Percentiles rank a stretch among this genome's conserved stretches.
These are phyloP conservation scores for Parnassius apollo DNA, from an alignment of 2,888 invertebrate genomes.

Conservation along the genomic window DNA sequence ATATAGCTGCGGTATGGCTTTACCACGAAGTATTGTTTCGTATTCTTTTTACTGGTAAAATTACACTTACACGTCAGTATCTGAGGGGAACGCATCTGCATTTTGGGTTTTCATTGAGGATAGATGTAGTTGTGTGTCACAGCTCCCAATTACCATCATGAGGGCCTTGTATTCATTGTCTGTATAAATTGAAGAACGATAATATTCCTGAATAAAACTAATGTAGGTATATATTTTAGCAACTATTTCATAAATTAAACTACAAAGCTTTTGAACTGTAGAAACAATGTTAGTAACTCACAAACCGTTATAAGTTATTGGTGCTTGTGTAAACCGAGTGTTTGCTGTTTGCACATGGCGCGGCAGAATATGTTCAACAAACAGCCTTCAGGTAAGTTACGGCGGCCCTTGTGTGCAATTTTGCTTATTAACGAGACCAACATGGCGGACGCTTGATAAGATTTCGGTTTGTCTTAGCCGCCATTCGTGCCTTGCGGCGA, in stretches of 20 bases:
- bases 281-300: conserved; percentile 5
- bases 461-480: conserved; percentile 77
- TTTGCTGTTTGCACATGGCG: conserved; percentile 67
- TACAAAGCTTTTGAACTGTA: background rate
- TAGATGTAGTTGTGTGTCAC: no score
- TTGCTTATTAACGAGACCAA: conserved; percentile 78
- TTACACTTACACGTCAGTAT: no score
- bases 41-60: no score
- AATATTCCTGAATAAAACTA: no score
- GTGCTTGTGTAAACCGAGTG: conserved; percentile 46
- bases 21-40: no score
- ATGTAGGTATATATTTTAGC: background rate
- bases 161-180: no score
- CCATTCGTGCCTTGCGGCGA: conserved; percentile 71
- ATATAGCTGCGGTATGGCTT: no score
- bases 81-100: no score
- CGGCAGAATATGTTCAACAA: conserved; percentile 61
- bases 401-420: conserved; percentile 71
- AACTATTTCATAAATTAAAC: conserved; percentile 20
- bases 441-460: conserved; percentile 76
- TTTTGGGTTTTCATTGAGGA: no score
- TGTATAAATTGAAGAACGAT: no score
- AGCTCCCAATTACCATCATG: no score
- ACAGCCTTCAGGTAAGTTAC: conserved; percentile 70
- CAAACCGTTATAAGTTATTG: conserved; percentile 19